A percentile compares a stretch with the other conserved stretches of the same genome.
Conservation (phyloP, 2,113 vertebrate genomes). For the Phyllopteryx taeniolatus region DNA sequence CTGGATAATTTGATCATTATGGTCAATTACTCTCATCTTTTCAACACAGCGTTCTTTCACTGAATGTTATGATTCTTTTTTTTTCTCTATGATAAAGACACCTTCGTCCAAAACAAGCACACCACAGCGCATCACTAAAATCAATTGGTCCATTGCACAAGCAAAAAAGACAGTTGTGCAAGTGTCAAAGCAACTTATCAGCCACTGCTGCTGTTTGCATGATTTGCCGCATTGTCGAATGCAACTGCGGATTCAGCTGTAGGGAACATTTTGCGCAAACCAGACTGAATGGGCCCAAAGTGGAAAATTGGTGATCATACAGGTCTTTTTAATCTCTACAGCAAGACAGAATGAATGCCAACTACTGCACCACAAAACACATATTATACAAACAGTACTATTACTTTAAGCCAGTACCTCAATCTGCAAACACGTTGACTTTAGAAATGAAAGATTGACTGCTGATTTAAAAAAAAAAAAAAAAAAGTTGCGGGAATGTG, state of each 20-base stretch:
- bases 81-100: background rate
- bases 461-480: no score
- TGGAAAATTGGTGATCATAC: background rate
- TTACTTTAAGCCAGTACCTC: no score
- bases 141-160: background rate
- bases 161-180: background rate
- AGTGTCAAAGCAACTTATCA: background rate
- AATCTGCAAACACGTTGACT: no score
- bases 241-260: background rate
- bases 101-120: background rate
- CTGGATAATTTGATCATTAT: background rate
- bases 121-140: background rate
- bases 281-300: background rate
- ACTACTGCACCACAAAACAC: background rate
- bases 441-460: no score
- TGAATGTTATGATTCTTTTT: background rate
- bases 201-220: background rate
- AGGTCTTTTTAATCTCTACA: background rate
- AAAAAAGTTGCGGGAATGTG: background rate
- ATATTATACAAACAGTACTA: background rate
- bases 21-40: slow-evolving; percentile 4
- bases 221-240: background rate
- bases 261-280: background rate
- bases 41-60: background rate
- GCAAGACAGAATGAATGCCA: background rate